These are phyloP conservation scores for Delphinus delphis DNA, from an alignment of 2,113 vertebrate genomes.

Conservation along the genomic window DNA sequence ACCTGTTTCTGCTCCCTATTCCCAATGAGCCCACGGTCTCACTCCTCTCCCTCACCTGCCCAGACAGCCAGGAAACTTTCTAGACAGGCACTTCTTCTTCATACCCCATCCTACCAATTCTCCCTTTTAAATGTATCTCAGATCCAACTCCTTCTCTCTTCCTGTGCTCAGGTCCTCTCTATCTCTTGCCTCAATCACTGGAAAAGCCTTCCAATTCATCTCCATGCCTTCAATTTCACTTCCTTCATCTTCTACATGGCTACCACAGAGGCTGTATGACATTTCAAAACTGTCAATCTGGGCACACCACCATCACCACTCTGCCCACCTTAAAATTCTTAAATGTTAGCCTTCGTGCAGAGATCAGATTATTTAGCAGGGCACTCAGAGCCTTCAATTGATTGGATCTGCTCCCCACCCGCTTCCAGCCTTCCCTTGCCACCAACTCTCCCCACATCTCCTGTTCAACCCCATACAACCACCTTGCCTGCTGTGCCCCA, in stretches of 20 bases:
- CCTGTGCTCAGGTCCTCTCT: background rate
- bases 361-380: background rate
- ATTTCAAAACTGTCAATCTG: background rate
- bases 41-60: background rate
- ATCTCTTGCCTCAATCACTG: background rate
- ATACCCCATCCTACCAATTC: background rate
- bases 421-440: background rate
- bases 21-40: background rate
- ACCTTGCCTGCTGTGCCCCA: background rate
- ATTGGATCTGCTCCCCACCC: too few relatives aligned
- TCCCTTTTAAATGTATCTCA: background rate
- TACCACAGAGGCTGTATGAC: background rate
- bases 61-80: background rate
- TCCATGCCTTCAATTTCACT: background rate
- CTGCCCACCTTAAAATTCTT: background rate
- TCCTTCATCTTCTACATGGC: background rate
- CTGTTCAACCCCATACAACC: background rate
- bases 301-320: background rate
- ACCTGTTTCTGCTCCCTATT: background rate
- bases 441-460: accelerated
- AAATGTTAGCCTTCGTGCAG: background rate
- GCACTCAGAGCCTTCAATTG: background rate
- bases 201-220: background rate
- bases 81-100: background rate
- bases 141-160: background rate